These are phyloP conservation scores for Cavia porcellus DNA, from an alignment of 2,113 vertebrate genomes.

Conservation along the genomic window DNA sequence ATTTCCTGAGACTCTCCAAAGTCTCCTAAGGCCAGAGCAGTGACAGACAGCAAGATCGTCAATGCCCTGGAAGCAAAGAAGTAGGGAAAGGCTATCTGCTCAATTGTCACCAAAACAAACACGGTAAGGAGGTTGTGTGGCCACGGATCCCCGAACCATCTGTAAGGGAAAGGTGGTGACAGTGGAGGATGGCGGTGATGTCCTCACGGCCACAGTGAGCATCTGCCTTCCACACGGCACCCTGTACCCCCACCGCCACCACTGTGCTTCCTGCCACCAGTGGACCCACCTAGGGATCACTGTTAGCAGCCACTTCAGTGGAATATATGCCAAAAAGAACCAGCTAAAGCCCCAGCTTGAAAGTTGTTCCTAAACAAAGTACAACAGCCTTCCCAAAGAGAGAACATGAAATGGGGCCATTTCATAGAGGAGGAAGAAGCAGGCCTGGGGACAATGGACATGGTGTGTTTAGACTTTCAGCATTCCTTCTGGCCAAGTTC, in stretches of 20 bases:
- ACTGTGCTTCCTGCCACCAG: neutral
- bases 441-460: neutral
- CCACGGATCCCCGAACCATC: rapidly evolving
- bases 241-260: rapidly evolving
- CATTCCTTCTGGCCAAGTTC: slow-evolving; percentile 45
- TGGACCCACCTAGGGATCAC: neutral
- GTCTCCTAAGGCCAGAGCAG: neutral
- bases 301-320: neutral
- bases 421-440: neutral
- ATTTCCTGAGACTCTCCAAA: neutral
- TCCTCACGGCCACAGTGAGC: neutral
- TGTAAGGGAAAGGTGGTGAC: neutral
- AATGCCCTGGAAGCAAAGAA: neutral
- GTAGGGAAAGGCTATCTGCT: neutral
- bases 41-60: neutral
- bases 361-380: neutral
- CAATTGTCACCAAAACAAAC: neutral
- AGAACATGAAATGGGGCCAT: neutral
- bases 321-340: neutral
- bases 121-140: neutral
- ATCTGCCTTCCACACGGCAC: neutral
- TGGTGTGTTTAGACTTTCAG: slow-evolving; percentile 53
- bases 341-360: neutral
- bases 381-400: neutral
- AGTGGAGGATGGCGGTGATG: neutral